Evolutionary conservation across 2,888 invertebrate genomes (phyloP), one percentile per base, ranked within the genome.

Genomic region (Polydesmus complanatus): DNA sequence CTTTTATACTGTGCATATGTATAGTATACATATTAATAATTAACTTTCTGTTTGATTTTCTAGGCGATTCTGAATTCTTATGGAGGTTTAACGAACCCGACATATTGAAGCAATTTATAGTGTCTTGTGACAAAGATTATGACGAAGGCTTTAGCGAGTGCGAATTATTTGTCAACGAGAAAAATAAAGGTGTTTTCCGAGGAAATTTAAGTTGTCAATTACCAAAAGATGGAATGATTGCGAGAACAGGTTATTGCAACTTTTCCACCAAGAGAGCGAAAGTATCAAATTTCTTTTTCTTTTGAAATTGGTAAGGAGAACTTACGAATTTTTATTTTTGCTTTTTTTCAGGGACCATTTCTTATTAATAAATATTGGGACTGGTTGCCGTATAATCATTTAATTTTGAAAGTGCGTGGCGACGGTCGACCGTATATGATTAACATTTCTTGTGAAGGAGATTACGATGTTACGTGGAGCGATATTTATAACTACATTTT

Each of bases 401-500:
- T 86, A 18, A 81, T 91, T 1, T 71, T 96, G 69, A 82, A 85
- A 74, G 78, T 93, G 1, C 80, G 96, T 65, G 98, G 98, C 0
- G 98, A 98, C 75, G 98, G 98, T 2, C 79, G 98, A 61, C 82
- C 84, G 1, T 98, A 97, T 74, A 75, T 88, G 67, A 72, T 98
- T 27, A 88, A 89, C 73, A 75, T 97, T 58, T 79, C 83, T 55
- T 79, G 82, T 0, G 83, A 84, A 68, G 88, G 86, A 1, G 81
- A 81, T 67, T 86, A 81, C 69, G 96, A 97, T 73, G 74, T 93
- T 27, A 79, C 81, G n/a, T 93, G 90, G 90, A 85, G 90, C 72
- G 92, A 95, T 73, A 79, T 86, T 19, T 92, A 85, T 72, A 83
- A 85, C 69, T 96, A 85, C 74, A 82, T 86, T 0, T 75, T 98